Percentiles rank a stretch among this genome's conserved stretches.
phyloP scores from a whole-genome alignment of 2,113 vertebrate species.

The Corynorhinus townsendii region DNA sequence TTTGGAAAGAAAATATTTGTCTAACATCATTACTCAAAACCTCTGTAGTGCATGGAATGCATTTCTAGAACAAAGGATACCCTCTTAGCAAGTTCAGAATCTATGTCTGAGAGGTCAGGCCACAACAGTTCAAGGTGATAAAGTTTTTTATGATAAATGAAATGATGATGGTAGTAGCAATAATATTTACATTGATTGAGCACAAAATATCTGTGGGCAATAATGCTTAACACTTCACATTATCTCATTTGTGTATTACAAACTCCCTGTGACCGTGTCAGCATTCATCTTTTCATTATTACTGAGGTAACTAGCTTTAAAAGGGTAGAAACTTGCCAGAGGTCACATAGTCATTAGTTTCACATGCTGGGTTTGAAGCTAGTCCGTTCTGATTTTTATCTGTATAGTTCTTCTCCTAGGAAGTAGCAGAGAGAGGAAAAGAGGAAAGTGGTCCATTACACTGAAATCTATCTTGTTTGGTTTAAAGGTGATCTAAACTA shows the following conservation, averaged over 20 bases:
- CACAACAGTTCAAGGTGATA: neutral
- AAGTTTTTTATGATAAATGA: neutral
- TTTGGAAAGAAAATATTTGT: neutral
- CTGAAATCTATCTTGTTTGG: neutral
- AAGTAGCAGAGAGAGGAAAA: neutral
- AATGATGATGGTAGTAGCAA: accelerated
- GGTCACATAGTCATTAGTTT: neutral
- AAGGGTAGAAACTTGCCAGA: neutral
- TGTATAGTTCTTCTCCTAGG: neutral
- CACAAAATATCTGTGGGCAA: neutral
- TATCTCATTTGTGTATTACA: neutral
- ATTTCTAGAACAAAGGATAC: neutral
- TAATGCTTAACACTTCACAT: neutral
- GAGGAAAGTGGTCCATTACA: neutral
- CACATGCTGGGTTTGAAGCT: neutral
- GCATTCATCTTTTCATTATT: neutral
- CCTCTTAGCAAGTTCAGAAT: neutral
- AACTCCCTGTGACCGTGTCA: neutral
- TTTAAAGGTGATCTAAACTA: neutral
- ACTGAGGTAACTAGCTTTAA: neutral
- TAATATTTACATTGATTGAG: neutral
- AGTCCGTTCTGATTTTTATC: neutral
- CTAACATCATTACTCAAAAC: neutral
- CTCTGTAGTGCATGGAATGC: neutral
- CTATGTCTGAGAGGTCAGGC: neutral